phyloP scores from a whole-genome alignment of 2,113 vertebrate species.

The Panthera tigris region DNA sequence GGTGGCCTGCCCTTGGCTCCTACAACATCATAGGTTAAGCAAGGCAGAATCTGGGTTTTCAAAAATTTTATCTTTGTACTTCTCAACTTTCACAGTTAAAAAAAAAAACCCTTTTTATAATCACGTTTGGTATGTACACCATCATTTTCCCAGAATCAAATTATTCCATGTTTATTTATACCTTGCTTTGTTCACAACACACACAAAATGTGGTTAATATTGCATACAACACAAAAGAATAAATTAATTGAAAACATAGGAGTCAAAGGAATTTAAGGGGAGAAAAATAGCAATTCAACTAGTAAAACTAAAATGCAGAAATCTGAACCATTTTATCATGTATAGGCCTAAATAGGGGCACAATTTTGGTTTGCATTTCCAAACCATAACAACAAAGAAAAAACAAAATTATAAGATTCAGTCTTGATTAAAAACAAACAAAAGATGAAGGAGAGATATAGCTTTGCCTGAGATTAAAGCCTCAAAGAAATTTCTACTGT shows the following conservation, averaged over 20 bases:
- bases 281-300: neutral
- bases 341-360: neutral
- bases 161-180: neutral
- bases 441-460: neutral
- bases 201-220: neutral
- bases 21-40: neutral
- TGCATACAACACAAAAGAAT: conserved; percentile 10
- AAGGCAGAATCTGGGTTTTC: neutral
- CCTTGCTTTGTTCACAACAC: neutral
- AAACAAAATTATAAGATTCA: neutral
- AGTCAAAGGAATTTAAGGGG: neutral
- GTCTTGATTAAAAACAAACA: neutral
- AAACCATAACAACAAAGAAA: neutral
- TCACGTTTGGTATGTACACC: neutral
- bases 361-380: neutral
- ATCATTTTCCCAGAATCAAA: neutral
- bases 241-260: neutral
- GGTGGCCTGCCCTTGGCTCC: neutral
- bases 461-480: neutral
- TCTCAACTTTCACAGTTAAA: neutral
- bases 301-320: neutral
- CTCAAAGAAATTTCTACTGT: neutral
- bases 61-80: neutral
- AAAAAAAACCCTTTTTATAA: neutral
- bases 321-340: neutral